Evolutionary conservation across 2,888 invertebrate species (phyloP), one percentile per base, ranked within the genome.

Genomic region (Steromphala cineraria): DNA sequence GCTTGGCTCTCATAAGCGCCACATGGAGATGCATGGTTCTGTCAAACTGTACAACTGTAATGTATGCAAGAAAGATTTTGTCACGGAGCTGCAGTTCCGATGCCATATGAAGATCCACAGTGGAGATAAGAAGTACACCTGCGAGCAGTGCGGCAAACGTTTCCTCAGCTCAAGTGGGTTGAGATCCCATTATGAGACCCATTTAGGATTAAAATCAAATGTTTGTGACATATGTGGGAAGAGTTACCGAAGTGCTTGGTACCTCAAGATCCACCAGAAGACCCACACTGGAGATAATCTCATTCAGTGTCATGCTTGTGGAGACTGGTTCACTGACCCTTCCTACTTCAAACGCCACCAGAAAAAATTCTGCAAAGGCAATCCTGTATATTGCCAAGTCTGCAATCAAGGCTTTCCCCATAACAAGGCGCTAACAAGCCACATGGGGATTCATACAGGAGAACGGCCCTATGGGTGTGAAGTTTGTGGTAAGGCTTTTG

Each of bases 71-170:
- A 62, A 62, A 28, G 62, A 62, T 28, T 62, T 62, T 28, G 28
- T 28, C 24, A 24, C 28, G 24, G 21, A 62, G 8, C 28, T 28
- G 62, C 62, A 62, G 36, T 46, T 79, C 8, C 75, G 76, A 36
- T 67, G 56, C n/a, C 81, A 81, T 31, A 79, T 79, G 76, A 56
- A 75, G 7, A 53, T 40, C 53, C 81, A 81, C 19, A 75, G 46
- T 7, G 53, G 56, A 7, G 53, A 24, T n/a, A 75, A 79, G 17
- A 79, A 79, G 17, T 79, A 53, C 28, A 79, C 76, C 46, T 81
- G 81, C 46, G 81, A 81, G 40, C 36, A 53, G n/a, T 81, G 81
- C 53, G 81, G 81, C 31, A 79, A 76, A 67, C 67, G 79, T 24
- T 81, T 81, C 75, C 79, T 76, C 28, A 62, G 15, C 15, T 28